Conservation (phyloP, 92 coral and sea anemone genomes). For the Zoanthus sansibaricus region DNA sequence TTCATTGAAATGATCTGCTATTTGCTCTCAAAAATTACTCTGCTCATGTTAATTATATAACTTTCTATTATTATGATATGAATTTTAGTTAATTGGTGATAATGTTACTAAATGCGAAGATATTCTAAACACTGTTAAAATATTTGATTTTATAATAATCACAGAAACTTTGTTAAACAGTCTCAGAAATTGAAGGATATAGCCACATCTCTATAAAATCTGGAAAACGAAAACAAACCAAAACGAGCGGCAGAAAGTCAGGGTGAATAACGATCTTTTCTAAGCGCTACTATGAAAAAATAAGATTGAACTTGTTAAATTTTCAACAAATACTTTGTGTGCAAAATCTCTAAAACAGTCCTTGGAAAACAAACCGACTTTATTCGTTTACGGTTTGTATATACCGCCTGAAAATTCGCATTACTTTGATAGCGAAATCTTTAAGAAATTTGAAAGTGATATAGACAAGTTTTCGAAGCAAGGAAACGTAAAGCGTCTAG, state of each 20-base stretch:
- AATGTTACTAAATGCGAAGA: not conserved
- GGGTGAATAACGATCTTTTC: not conserved
- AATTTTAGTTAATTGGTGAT: not conserved
- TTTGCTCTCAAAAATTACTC: too few relatives aligned
- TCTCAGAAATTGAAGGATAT: not conserved
- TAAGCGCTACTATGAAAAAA: not conserved
- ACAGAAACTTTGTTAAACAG: not conserved
- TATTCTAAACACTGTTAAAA: not conserved
- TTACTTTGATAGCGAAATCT: not conserved
- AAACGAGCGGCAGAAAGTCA: conserved; percentile 2
- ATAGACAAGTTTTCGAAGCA: conserved; percentile 31
- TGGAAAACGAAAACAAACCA: not conserved
- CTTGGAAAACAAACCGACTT: conserved; percentile 21
- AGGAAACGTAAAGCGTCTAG: conserved; percentile 8
- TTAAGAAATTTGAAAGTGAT: conserved; percentile 20
- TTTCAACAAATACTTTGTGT: conserved; percentile 18
- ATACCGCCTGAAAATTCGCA: not conserved
- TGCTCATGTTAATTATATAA: too few relatives aligned
- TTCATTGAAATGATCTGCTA: too few relatives aligned
- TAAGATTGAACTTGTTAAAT: conserved; percentile 12
- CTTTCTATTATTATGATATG: too few relatives aligned
- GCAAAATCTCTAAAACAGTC: conserved; percentile 24
- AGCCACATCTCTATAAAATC: not conserved
- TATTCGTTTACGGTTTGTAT: conserved; percentile 13
- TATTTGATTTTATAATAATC: not conserved